Percentiles rank a stretch among this genome's conserved stretches.
phyloP scores from a whole-genome alignment of 1,140 invertebrate species.

The Drosophila sucinea region DNA sequence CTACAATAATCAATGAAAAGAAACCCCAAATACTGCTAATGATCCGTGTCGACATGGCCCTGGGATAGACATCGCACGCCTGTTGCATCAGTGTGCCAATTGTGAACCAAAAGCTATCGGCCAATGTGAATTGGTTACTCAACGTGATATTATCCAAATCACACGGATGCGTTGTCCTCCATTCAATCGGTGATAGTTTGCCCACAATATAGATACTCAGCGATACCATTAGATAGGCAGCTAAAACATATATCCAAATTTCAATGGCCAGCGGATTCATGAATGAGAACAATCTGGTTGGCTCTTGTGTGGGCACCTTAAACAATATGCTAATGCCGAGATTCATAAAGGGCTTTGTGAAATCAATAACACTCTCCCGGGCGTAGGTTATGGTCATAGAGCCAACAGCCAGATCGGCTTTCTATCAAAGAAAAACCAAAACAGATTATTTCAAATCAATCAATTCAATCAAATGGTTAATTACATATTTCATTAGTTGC shows the following conservation, averaged over 20 bases:
- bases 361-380: slow-evolving; percentile 95
- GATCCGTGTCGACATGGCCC: slow-evolving; percentile 96
- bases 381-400: slow-evolving; percentile 97
- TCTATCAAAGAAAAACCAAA: slow-evolving; percentile 73
- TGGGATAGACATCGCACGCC: slow-evolving; percentile 93
- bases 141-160: slow-evolving; percentile 91
- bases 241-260: slow-evolving; percentile 97
- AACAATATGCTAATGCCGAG: slow-evolving; percentile 93
- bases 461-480: slow-evolving; percentile 1
- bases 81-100: slow-evolving; percentile 96
- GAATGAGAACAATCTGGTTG: slow-evolving; percentile 96
- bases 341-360: slow-evolving; percentile 97
- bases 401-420: slow-evolving; percentile 95
- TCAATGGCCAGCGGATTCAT: slow-evolving; percentile 96
- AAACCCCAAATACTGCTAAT: slow-evolving; percentile 98
- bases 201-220: slow-evolving; percentile 97
- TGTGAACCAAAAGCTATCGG: slow-evolving; percentile 90
- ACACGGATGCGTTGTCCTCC: slow-evolving; percentile 93
- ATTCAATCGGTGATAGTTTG: slow-evolving; percentile 97
- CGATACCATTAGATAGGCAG: slow-evolving; percentile 94
- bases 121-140: slow-evolving; percentile 96
- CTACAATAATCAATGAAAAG: slow-evolving; percentile 96
- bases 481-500: slow-evolving; percentile 80
- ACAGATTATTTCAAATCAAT: not conserved
- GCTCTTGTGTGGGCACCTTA: slow-evolving; percentile 94